Evolutionary conservation across 2,797 vertebrate species (phyloP), one percentile per base, ranked within the genome.

Genomic region (Alca torda): DNA sequence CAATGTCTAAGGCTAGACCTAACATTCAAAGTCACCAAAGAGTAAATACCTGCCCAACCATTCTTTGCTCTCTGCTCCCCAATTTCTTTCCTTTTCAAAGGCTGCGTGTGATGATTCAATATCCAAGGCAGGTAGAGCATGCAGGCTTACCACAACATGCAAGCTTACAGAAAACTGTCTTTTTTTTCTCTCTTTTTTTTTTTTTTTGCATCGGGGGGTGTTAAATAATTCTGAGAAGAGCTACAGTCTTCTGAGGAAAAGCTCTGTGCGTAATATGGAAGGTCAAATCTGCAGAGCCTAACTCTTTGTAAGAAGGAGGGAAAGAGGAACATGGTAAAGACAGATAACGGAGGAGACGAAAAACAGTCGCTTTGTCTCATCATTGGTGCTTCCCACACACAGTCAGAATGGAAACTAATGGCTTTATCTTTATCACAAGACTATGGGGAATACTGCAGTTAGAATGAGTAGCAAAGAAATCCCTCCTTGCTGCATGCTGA

Each of bases 181-280:
- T 13, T 3, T 43, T 2, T 23, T 18, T 30, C 30, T 9, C 21
- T 28, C 31, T 50, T 15, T 26, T 25, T 37, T 24, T 33, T 50
- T 15, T 26, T 25, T 37, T 24, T 33, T 6, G 11, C 13, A 3
- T 16, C 3, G 2, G 10, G 3, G 16, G 2, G 2, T 9, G 6
- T 30, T 51, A 65, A 51, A 45, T 37, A 83, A 45, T 73, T 83
- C 91, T 87, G 84, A 91, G 89, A 97, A 95, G 56, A 92, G 85
- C 96, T 95, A 93, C 84, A 92, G 90, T 93, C 86, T 96, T 92
- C 79, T 84, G 74, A 92, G 84, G 63, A 94, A 95, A 95, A 90
- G 87, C 85, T 97, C 94, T 97, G 81, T 96, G 85, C 37, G 30
- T 96, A 96, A 90, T 91, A 43, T 2, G 60, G 93, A 95, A 97